These are phyloP conservation scores for Xenopus borealis DNA, from an alignment of 2,113 vertebrate genomes.

Conservation along the genomic window DNA sequence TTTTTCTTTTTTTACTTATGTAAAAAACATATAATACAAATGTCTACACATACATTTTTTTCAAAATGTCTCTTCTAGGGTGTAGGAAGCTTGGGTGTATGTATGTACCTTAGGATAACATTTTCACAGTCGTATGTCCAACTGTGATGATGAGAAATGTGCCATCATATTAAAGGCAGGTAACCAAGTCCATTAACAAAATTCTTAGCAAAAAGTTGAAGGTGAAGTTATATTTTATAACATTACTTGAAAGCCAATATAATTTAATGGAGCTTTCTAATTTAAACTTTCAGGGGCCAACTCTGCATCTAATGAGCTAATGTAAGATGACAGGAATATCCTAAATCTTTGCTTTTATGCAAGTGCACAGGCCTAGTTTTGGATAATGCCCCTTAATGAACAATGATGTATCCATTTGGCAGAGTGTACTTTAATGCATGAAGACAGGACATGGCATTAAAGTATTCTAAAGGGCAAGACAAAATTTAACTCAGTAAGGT, in stretches of 20 bases:
- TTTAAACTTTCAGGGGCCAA: conserved; percentile 20
- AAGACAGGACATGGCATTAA: conserved; percentile 45
- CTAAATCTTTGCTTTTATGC: conserved; percentile 22
- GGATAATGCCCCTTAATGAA: conserved; percentile 32
- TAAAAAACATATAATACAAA: no score
- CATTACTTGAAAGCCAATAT: background rate
- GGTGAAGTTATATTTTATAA: no score
- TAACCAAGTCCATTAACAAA: no score
- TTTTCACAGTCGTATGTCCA: no score
- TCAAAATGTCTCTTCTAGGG: no score
- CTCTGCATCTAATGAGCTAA: conserved; percentile 16
- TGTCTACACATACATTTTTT: no score
- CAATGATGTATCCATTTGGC: conserved; percentile 23
- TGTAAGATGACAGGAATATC: conserved; percentile 30
- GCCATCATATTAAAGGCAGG: no score
- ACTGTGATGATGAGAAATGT: no score
- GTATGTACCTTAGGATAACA: no score
- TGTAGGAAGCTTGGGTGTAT: no score
- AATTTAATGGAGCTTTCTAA: conserved; percentile 23
- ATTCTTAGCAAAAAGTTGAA: no score
- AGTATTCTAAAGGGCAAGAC: conserved; percentile 34
- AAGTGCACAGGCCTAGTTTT: conserved; percentile 13
- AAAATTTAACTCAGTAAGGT: conserved; percentile 37
- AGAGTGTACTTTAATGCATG: conserved; percentile 27
- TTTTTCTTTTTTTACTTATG: no score